Conservation (phyloP, 2,888 invertebrate species). For the Heterodera filipjevi region DNA sequence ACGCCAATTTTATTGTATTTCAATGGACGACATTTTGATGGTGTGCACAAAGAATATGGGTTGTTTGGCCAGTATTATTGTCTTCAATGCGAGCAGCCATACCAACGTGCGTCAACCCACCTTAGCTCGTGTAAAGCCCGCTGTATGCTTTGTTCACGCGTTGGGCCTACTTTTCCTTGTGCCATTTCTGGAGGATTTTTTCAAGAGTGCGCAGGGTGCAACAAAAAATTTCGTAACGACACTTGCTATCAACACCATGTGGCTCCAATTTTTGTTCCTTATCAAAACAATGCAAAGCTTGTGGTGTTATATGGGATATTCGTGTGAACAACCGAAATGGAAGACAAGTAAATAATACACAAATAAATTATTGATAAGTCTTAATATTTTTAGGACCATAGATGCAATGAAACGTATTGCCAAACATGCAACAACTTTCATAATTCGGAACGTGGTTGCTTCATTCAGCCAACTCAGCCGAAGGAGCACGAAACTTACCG, state of each 20-base stretch:
- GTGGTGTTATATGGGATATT: slow-evolving; percentile 14
- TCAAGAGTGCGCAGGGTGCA: background rate
- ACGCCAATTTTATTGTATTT: background rate
- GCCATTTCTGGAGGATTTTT: too few relatives aligned
- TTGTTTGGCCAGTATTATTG: background rate
- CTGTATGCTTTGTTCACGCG: background rate
- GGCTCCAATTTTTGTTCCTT: too few relatives aligned
- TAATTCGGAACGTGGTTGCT: background rate
- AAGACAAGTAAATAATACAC: background rate
- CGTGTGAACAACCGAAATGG: background rate
- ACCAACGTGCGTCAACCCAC: background rate
- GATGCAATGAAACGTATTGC: background rate
- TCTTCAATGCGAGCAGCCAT: background rate
- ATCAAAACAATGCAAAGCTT: background rate
- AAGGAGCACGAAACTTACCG: background rate
- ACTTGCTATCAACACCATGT: background rate
- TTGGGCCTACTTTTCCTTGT: too few relatives aligned
- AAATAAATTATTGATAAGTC: background rate
- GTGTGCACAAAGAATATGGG: background rate
- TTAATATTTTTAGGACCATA: background rate
- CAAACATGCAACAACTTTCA: background rate
- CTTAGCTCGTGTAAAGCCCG: background rate
- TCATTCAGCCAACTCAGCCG: background rate
- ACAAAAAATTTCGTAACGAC: background rate
- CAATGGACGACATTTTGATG: background rate